Base-by-base conservation (phyloP, 2,888 invertebrate genomes). In the Xanthostigma xanthostigma region DNA sequence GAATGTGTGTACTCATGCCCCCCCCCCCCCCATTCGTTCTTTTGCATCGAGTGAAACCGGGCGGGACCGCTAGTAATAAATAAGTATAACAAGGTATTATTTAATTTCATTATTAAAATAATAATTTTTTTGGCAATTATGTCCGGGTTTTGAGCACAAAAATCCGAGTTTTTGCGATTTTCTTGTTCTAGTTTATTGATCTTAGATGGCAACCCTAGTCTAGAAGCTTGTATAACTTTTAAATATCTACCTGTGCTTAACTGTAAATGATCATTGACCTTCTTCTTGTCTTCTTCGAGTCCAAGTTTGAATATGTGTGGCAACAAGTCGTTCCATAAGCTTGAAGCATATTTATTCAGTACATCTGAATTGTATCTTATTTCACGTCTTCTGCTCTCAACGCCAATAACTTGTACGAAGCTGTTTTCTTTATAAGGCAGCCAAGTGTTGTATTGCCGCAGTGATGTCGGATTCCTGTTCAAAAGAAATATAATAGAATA, bases 391-490 rank as follows among this genome's bases (percentile, higher is more conserved):
- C 27, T 27, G 27, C 27, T 27, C 27, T 27, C 27, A 27, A 51
- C 50, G 9, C 63, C 64, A 45, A 76, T 66, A 53, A 71, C 65
- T 58, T 71, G 70, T 43, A 77, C 65, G 52, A 72, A 67, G 39
- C 68, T 67, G 53, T 74, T 71, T 6, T 68, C 67, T 11, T 66
- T 59, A 58, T 81, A 82, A 14, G 74, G 72, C 52, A 69, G 66
- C 83, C 84, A 84, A 10, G 67, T 65, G 43, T 73, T 71, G 51
- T 70, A 69, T 37, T 67, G 64, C 27, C 67, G 64, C 33, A 68
- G 69, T 1, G 72, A 68, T 11, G 73, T 75, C 13, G 82, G 81
- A 56, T 76, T 75, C 13, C 78, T 78, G 49, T 45, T 55, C 59
- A 54, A 42, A 46, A 53, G 43, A 43, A 34, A 14, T 34, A 35